phyloP scores from a whole-genome alignment of 2,888 invertebrate genomes.

The Blera fallax region DNA sequence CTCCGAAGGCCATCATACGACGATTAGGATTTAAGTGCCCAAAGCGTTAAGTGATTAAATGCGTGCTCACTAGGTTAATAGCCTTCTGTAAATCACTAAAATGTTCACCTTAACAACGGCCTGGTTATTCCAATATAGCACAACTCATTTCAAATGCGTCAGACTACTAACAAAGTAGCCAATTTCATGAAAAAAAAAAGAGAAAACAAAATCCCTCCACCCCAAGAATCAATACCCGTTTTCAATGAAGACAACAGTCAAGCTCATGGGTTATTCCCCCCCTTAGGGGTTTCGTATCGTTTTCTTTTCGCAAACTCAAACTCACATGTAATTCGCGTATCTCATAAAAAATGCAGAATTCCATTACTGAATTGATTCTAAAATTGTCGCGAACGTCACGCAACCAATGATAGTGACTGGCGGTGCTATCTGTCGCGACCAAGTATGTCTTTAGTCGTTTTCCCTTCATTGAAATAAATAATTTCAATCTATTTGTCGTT shows the following conservation, averaged over 20 bases:
- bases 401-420: neutral
- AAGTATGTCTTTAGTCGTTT: neutral
- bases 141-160: too few species aligned
- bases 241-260: neutral
- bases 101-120: too few species aligned
- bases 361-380: conserved; percentile 17
- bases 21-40: too few species aligned
- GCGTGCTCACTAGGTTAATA: too few species aligned
- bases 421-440: neutral
- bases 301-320: neutral
- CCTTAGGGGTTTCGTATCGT: neutral
- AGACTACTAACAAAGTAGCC: too few species aligned
- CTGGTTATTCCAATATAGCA: too few species aligned
- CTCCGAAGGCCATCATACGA: too few species aligned
- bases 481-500: conserved; percentile 49
- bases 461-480: conserved; percentile 36
- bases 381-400: conserved; percentile 30
- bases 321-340: neutral
- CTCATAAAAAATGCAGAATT: conserved; percentile 33
- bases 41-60: too few species aligned
- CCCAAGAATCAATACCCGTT: neutral
- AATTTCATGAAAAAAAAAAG: too few species aligned
- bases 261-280: neutral
- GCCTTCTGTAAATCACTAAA: too few species aligned
- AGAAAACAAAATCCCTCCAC: too few species aligned